These are phyloP conservation scores for Cyphomyrus plagiostoma DNA, from an alignment of 2,113 vertebrate species.

Conservation along the genomic window DNA sequence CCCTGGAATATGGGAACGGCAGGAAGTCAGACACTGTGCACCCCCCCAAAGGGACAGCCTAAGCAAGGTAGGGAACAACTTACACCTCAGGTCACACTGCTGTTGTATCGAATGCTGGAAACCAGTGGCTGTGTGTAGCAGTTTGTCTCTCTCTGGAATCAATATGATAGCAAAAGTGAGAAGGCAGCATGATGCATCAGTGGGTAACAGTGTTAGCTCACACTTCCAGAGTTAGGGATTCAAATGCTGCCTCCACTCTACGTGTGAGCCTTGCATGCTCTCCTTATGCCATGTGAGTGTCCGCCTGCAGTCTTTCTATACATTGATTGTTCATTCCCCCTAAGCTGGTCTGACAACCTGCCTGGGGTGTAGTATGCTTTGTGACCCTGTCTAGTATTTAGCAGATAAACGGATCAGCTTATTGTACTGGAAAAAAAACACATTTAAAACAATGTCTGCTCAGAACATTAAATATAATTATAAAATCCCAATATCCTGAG, in stretches of 20 bases:
- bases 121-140: slow-evolving; percentile 65
- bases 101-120: slow-evolving; percentile 74
- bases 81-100: slow-evolving; percentile 81
- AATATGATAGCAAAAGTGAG: slow-evolving; percentile 20
- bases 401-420: neutral
- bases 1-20: slow-evolving; percentile 38
- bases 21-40: neutral
- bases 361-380: neutral
- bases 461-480: neutral
- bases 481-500: neutral
- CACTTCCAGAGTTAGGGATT: neutral
- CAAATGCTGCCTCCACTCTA: neutral
- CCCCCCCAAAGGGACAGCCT: neutral
- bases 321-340: no score
- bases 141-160: slow-evolving; percentile 69
- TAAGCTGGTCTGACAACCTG: neutral
- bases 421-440: neutral
- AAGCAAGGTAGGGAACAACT: neutral
- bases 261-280: neutral
- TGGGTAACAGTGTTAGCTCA: neutral
- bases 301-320: neutral
- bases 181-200: neutral
- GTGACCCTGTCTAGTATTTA: neutral
- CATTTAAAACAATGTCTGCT: neutral
- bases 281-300: neutral